Evolutionary conservation across 2,113 vertebrate species (phyloP), one percentile per base, ranked within the genome.

Genomic region (Catharus minimus): DNA sequence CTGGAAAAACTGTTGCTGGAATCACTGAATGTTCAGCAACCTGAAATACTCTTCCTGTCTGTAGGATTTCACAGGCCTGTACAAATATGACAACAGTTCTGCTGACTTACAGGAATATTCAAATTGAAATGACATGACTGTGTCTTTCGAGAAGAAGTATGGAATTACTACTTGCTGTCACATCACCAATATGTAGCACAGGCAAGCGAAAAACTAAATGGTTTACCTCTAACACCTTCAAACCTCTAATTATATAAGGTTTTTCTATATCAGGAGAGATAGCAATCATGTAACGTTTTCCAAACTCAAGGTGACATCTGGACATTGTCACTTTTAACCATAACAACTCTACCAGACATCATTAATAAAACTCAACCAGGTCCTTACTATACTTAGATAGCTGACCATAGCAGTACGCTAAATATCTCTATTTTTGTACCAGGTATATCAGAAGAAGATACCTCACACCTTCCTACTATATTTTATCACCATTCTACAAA

Each of bases 241-340:
- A 73, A 76, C 50, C 47, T 76, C 86, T 74, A 80, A 88, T 57
- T 39, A 85, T 49, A 86, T 66, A 90, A 90, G 58, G 39, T 32
- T 86, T 53, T 74, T 82, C 92, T 72, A 77, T 38, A 88, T 88
- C 78, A 84, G 73, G 43, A 95, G 79, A 27, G 26, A 87, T 17
- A 77, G 13, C 60, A 84, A 78, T 86, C 82, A 89, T 9, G 41
- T 38, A 75, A 78, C 30, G 58, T 76, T 95, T 95, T 95, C 89
- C 92, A 97, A 55, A 90, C 64, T 73, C 71, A 77, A 77, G 72
- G 65, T 50, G 52, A 91, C 22, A 71, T 57, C 83, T 90, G 62
- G 92, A 93, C 91, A 93, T 58, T 52, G 64, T 94, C 72, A 88
- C 55, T 89, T 88, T 94, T 90, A 81, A 86, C 66, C 28, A 7